phyloP scores from a whole-genome alignment of 2,888 invertebrate genomes.

The Entomobrya proxima region DNA sequence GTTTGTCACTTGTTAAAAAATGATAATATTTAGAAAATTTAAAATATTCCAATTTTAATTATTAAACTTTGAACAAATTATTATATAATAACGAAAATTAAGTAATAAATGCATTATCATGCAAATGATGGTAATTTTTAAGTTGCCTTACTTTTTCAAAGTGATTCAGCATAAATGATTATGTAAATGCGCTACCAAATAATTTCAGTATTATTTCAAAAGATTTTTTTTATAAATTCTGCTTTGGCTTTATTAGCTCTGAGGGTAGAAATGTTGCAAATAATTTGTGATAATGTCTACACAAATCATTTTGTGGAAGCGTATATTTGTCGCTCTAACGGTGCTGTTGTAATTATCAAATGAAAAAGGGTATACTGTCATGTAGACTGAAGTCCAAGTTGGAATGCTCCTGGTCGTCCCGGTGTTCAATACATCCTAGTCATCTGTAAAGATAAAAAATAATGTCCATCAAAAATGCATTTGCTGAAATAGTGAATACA shows the following conservation, averaged over 20 bases:
- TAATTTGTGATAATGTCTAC: not conserved
- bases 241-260: constrained; percentile 14
- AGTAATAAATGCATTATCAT: no score
- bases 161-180: no score
- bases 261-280: not conserved
- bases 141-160: no score
- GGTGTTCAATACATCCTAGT: not conserved
- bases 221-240: no score
- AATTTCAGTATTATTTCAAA: not conserved
- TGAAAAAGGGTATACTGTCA: not conserved
- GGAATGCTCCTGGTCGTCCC: constrained; percentile 26
- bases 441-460: not conserved
- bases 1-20: no score
- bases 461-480: not conserved
- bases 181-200: no score
- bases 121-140: no score
- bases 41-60: no score
- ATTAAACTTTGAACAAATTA: no score
- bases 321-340: not conserved
- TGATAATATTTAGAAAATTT: no score
- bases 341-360: not conserved
- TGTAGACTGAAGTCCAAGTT: not conserved
- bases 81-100: no score
- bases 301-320: not conserved
- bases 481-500: not conserved